Conservation (phyloP, 2,113 vertebrate genomes). For the Hiodon alosoides region DNA sequence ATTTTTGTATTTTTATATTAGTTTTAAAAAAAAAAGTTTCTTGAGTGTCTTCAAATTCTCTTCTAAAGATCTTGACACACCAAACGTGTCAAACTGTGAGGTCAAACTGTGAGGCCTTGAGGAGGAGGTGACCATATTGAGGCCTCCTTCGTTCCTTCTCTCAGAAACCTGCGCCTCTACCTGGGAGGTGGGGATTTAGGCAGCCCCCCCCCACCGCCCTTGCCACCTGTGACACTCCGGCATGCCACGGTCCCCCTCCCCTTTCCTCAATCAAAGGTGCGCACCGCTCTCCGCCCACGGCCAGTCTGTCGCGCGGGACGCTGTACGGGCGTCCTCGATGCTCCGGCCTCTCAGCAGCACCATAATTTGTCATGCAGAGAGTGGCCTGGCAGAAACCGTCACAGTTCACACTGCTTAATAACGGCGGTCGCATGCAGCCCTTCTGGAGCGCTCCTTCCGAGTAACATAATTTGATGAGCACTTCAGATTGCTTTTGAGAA, state of each 20-base stretch:
- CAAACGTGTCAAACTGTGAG: conserved; percentile 42
- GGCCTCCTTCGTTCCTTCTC: conserved; percentile 50
- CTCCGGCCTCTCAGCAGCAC: neutral
- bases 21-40: neutral
- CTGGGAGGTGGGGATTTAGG: conserved; percentile 58
- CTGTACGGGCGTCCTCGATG: neutral
- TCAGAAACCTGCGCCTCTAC: conserved; percentile 46
- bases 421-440: neutral
- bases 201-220: conserved; percentile 51
- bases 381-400: neutral
- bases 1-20: neutral
- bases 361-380: conserved; percentile 10
- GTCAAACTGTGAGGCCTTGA: conserved; percentile 72
- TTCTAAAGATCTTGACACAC: too few species aligned
- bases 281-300: conserved; percentile 27
- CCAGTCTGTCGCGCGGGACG: conserved; percentile 26
- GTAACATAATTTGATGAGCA: neutral
- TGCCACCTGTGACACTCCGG: conserved; percentile 65
- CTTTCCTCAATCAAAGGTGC: conserved; percentile 47
- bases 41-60: conserved; percentile 64
- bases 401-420: conserved; percentile 1
- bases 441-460: neutral
- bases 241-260: conserved; percentile 33
- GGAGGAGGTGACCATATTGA: conserved; percentile 69
- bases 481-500: neutral